phyloP scores from a whole-genome alignment of 2,888 invertebrate genomes.

The Cremastobaeus sp. region DNA sequence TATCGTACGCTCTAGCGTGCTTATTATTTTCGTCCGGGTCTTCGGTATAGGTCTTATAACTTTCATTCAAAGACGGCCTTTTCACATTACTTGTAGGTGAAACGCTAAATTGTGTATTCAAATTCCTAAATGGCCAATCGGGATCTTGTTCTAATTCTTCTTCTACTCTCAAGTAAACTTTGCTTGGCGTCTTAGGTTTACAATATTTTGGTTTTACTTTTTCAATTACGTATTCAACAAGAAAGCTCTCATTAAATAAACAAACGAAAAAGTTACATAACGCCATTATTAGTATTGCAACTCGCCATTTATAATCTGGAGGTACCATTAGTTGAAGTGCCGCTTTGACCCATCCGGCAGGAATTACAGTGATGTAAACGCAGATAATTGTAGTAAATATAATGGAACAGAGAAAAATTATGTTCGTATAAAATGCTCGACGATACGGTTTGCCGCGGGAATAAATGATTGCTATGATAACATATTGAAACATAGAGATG shows the following conservation, averaged over 20 bases:
- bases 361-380: constrained; percentile 79
- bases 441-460: constrained; percentile 84
- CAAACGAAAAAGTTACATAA: constrained; percentile 80
- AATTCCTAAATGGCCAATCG: constrained; percentile 85
- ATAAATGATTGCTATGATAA: constrained; percentile 82
- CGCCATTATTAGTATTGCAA: constrained; percentile 75
- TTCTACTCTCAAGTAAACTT: constrained; percentile 82
- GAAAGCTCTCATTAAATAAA: constrained; percentile 80
- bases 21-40: background rate
- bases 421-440: constrained; percentile 82
- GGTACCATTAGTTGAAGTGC: constrained; percentile 74
- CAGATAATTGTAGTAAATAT: constrained; percentile 79
- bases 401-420: constrained; percentile 79
- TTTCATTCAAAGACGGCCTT: background rate
- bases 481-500: constrained; percentile 83
- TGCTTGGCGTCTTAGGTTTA: constrained; percentile 71
- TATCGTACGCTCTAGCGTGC: constrained; percentile 15
- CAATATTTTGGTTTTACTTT: constrained; percentile 80
- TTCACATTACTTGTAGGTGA: constrained; percentile 61
- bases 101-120: no score
- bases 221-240: constrained; percentile 82
- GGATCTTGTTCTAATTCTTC: constrained; percentile 80
- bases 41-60: background rate
- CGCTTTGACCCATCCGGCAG: constrained; percentile 78
- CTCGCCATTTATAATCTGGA: constrained; percentile 76